Evolutionary conservation across 2,113 vertebrate species (phyloP).

Genomic region (Ploceus nigricollis): DNA sequence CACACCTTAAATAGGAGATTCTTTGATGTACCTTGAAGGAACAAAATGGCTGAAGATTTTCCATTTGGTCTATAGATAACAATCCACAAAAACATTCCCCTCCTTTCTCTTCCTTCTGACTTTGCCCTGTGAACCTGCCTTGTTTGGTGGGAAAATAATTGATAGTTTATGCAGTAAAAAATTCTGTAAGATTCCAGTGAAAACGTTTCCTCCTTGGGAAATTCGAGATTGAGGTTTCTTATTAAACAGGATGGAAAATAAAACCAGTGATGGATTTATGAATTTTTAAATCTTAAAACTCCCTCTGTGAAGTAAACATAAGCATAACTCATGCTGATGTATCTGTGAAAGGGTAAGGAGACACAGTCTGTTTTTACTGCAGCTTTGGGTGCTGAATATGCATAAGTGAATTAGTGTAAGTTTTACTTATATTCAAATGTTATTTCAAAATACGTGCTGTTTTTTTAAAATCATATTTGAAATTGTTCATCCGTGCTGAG

Average conservation of each 20-base stretch:
- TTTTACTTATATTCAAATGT: slow-evolving; percentile 22
- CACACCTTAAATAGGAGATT: neutral
- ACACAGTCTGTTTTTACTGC: neutral
- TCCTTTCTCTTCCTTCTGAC: slow-evolving; percentile 1
- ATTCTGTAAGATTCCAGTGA: neutral
- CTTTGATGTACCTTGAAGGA: slow-evolving; percentile 10
- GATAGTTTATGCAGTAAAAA: neutral
- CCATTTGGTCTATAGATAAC: neutral
- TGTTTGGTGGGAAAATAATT: slow-evolving; percentile 5
- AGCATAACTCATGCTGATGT: neutral
- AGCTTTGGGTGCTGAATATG: neutral
- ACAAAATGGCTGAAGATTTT: slow-evolving; percentile 13
- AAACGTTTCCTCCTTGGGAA: neutral
- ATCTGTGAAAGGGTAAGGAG: neutral
- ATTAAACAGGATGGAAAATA: neutral
- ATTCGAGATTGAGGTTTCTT: neutral
- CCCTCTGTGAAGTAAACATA: neutral
- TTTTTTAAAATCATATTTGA: neutral
- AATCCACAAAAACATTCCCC: neutral
- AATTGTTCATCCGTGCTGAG: neutral
- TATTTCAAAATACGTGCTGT: neutral
- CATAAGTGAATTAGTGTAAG: neutral
- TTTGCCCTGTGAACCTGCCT: neutral
- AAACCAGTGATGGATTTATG: neutral
- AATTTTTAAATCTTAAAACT: neutral